These are phyloP conservation scores for Eupeodes luniger DNA, from an alignment of 2,888 invertebrate species.

Conservation along the genomic window DNA sequence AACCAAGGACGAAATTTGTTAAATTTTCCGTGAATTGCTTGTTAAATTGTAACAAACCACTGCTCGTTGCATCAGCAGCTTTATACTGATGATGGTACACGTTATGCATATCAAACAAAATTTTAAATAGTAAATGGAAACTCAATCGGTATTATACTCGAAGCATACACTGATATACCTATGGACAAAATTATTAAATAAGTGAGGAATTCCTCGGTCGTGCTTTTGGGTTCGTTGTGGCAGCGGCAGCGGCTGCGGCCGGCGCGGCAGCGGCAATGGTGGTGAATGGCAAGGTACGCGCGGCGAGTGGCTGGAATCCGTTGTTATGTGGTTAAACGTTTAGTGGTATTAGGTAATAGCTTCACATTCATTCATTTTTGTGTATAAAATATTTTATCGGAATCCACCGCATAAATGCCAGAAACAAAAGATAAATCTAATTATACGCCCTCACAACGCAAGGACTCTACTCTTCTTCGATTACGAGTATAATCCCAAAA, in stretches of 20 bases:
- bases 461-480: conserved; percentile 30
- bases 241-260: not conserved
- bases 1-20: conserved; percentile 41
- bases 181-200: conserved; percentile 37
- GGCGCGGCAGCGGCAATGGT: too few species aligned
- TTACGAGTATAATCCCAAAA: conserved; percentile 37
- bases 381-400: conserved; percentile 38
- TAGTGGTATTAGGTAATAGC: conserved; percentile 34
- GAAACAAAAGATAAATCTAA: conserved; percentile 57
- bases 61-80: conserved; percentile 29
- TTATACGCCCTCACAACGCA: conserved; percentile 19
- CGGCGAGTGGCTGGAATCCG: not conserved
- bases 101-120: conserved; percentile 59
- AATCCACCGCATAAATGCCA: conserved; percentile 38
- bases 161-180: not conserved
- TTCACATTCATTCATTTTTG: conserved; percentile 17
- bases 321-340: conserved; percentile 21
- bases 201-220: conserved; percentile 12
- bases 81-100: conserved; percentile 10
- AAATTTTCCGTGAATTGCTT: conserved; percentile 56
- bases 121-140: conserved; percentile 55
- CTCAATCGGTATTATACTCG: conserved; percentile 3
- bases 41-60: conserved; percentile 67
- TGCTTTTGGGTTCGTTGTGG: not conserved
- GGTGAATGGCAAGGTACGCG: too few species aligned